Percentiles rank a stretch among this genome's conserved stretches.
Evolutionary conservation across 2,888 invertebrate species (phyloP).

Genomic region (Chironomus tentans): DNA sequence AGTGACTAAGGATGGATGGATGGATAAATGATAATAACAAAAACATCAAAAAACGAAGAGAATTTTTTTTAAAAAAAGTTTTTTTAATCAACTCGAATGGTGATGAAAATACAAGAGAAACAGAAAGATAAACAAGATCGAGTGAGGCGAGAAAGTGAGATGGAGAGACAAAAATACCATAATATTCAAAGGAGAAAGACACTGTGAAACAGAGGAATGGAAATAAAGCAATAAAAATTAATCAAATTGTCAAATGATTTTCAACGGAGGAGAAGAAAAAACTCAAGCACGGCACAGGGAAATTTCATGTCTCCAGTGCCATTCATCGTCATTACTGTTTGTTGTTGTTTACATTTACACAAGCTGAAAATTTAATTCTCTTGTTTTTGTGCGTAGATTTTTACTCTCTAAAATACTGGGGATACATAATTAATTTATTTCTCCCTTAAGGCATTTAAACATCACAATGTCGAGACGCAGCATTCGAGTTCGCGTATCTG

Average conservation of each 20-base stretch:
- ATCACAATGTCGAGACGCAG: not conserved
- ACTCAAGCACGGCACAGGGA: not conserved
- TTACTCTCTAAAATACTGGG: not conserved
- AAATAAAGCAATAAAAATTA: slow-evolving; percentile 12
- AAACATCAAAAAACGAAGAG: not conserved
- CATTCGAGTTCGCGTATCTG: too few relatives aligned
- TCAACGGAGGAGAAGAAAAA: not conserved
- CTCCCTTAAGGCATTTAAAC: slow-evolving; percentile 4
- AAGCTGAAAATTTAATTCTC: not conserved
- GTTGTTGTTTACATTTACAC: not conserved
- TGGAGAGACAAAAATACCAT: not conserved
- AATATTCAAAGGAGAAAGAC: not conserved
- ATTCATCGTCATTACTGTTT: not conserved
- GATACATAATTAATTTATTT: slow-evolving; percentile 7
- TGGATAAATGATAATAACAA: not conserved
- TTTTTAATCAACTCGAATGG: slow-evolving; percentile 9
- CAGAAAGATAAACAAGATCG: slow-evolving; percentile 1
- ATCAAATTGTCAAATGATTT: slow-evolving; percentile 12
- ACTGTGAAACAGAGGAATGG: not conserved
- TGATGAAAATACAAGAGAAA: slow-evolving; percentile 1
- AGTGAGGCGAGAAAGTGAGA: not conserved
- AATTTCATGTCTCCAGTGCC: not conserved
- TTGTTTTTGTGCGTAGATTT: not conserved
- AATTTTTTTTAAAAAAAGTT: not conserved
- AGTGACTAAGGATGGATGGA: not conserved